A percentile compares a stretch with the other conserved stretches of the same genome.
Conservation (phyloP, 2,888 invertebrate species). For the Pachliopta kotzebuea region DNA sequence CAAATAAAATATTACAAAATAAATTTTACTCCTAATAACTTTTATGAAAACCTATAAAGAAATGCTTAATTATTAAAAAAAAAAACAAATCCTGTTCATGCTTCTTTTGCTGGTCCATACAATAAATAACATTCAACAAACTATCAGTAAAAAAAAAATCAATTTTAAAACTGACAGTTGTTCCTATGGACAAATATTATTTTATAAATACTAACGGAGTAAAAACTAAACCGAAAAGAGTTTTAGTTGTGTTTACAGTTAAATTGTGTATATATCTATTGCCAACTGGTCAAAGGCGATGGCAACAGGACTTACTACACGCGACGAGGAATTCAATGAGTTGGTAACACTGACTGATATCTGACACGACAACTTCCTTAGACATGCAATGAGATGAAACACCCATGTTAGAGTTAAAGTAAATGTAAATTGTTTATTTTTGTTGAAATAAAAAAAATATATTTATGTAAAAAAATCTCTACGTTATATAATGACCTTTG, state of each 20-base stretch:
- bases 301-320: slow-evolving; percentile 54
- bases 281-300: slow-evolving; percentile 46
- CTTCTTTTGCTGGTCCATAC: too few species aligned
- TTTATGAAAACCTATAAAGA: too few species aligned
- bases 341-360: slow-evolving; percentile 35
- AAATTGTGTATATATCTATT: slow-evolving; percentile 57
- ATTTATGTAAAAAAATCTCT: not conserved
- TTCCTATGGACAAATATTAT: not conserved
- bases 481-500: not conserved
- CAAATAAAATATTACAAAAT: too few species aligned
- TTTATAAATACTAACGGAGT: slow-evolving; percentile 41
- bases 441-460: too few species aligned
- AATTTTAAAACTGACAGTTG: not conserved
- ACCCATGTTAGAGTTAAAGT: too few species aligned
- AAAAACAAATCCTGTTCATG: too few species aligned
- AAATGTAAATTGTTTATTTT: too few species aligned
- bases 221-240: slow-evolving; percentile 33
- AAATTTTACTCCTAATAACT: too few species aligned
- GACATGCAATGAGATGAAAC: slow-evolving; percentile 22
- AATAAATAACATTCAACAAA: too few species aligned
- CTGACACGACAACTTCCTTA: slow-evolving; percentile 21
- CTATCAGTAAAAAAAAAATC: not conserved
- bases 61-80: too few species aligned
- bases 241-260: slow-evolving; percentile 67
- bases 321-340: slow-evolving; percentile 44